Evolutionary conservation across 2,113 vertebrate genomes (phyloP).

Genomic region (Ellobius talpinus): DNA sequence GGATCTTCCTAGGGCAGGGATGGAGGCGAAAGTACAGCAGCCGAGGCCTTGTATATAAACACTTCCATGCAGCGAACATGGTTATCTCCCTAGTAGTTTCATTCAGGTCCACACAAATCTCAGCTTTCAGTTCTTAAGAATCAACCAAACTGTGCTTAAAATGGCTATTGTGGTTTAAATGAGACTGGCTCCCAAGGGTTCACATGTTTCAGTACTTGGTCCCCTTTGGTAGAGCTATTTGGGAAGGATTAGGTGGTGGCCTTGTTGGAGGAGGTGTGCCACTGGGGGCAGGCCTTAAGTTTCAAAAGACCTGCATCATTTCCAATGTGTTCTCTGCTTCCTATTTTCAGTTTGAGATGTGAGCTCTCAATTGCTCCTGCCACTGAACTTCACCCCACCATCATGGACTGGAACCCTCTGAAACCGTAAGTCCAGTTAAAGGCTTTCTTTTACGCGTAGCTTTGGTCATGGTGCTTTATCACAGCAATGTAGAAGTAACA

Average conservation of each 20-base stretch:
- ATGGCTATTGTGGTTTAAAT: background rate
- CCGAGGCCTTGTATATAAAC: background rate
- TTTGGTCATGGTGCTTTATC: background rate
- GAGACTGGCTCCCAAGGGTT: background rate
- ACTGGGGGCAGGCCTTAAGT: background rate
- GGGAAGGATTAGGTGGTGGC: background rate
- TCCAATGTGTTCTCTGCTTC: background rate
- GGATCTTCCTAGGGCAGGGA: background rate
- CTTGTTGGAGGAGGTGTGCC: background rate
- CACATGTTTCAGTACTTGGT: background rate
- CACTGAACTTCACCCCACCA: accelerated
- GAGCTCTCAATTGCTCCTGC: background rate
- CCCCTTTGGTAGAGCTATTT: background rate
- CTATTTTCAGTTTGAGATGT: background rate
- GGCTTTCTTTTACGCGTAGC: background rate
- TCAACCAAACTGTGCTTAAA: background rate
- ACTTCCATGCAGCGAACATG: background rate
- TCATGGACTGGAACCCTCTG: background rate
- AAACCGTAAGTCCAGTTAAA: background rate
- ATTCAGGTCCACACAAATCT: background rate
- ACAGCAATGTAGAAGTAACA: background rate
- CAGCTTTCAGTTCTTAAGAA: slow-evolving; percentile 11
- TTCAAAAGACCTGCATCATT: background rate
- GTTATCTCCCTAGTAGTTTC: background rate
- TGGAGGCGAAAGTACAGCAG: background rate